Evolutionary conservation across 2,797 vertebrate genomes (phyloP), one percentile per base, ranked within the genome.

Genomic region (Meda fulgida): DNA sequence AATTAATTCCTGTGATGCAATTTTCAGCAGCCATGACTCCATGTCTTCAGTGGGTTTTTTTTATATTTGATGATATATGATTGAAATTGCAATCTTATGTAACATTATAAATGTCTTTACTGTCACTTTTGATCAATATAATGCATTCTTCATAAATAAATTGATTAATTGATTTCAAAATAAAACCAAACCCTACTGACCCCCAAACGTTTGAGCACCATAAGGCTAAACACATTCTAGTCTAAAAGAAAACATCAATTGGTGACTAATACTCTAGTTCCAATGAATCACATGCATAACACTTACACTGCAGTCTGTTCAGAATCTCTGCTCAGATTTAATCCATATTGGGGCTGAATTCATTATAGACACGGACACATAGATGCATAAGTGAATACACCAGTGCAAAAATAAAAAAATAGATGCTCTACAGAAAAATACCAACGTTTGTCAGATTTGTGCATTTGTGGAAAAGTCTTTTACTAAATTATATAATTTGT

Each of bases 281-380:
- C 43, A 43, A 71, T 71, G 8, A 19, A 23, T 38, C 19, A 31
- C 34, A 21, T 69, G 19, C 51, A 83, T 51, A 78, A 75, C 91
- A 96, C 94, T 95, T 95, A 95, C 95, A 95, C 95, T 95, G 92
- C 92, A 89, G 92, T 94, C 93, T 92, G 93, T 92, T 95, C 91
- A 94, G 94, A 93, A 92, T 94, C 93, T 95, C 93, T 93, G 94
- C 90, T 93, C 92, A 93, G 94, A 94, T 95, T 93, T 94, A 94
- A 96, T 96, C 95, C 95, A 96, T 91, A 95, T 94, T 92, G 95
- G 94, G 93, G 95, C 94, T 96, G 93, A 94, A 92, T 92, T 86
- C 23, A 92, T 92, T 92, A 81, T 89, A 91, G 92, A 93, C 92
- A 92, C 91, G 92, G 94, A 48, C 46, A 48, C 90, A 94, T 89